Conservation (phyloP, 1,140 invertebrate genomes). For the Pseudomyrmex dendroicus region DNA sequence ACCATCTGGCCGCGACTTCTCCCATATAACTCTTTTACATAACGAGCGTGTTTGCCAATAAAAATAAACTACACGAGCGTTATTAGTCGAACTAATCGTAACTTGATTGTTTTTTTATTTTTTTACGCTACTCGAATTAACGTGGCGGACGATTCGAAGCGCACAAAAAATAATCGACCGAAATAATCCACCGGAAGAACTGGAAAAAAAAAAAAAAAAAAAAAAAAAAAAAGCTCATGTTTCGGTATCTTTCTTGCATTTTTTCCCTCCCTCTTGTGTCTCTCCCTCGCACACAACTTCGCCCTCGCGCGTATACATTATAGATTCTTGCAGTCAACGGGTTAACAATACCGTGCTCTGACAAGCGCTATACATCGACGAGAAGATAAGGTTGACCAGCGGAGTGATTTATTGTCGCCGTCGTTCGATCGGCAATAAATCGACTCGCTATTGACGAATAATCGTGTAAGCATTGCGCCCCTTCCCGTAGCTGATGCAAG, state of each 20-base stretch:
- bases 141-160: not conserved
- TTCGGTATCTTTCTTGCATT: not conserved
- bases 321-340: conserved; percentile 55
- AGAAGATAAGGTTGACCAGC: conserved; percentile 52
- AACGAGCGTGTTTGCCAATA: conserved; percentile 43
- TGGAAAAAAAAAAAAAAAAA: not conserved
- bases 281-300: not conserved
- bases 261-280: not conserved
- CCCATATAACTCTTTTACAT: conserved; percentile 15
- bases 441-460: conserved; percentile 54
- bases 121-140: conserved; percentile 7
- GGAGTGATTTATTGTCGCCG: conserved; percentile 53
- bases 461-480: conserved; percentile 44
- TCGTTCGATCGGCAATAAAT: conserved; percentile 53
- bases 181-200: conserved; percentile 6
- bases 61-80: conserved; percentile 22
- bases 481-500: not conserved
- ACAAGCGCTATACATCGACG: conserved; percentile 54
- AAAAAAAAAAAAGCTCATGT: not conserved
- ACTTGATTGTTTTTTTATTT: conserved; percentile 16
- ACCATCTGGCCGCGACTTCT: conserved; percentile 50
- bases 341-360: conserved; percentile 55
- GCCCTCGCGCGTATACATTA: conserved; percentile 18
- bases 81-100: not conserved
- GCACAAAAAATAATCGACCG: not conserved